Base-by-base conservation (phyloP, 2,113 vertebrate genomes). In the Rhinolophus sinicus region DNA sequence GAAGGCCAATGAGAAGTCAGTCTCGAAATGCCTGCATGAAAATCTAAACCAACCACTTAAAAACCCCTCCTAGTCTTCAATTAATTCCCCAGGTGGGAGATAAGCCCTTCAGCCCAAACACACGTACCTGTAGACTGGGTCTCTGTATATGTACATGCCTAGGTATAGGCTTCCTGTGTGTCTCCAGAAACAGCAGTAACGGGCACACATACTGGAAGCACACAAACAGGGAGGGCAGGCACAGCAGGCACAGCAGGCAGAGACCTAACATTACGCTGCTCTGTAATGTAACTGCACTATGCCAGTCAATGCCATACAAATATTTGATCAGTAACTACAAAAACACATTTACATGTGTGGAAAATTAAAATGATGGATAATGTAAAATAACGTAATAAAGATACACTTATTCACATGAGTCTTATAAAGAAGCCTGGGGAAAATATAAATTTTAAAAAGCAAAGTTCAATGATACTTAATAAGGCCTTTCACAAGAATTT, bases 391-490 rank as follows among this genome's bases (percentile, higher is more conserved):
- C 5, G 8, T 85, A 91, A 86, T n/a, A 80, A 86, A 82, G 54
- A 87, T 33, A 2, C 28, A 38, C 40, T 93, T 56, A 72, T 30
- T 85, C 75, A 96, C 38, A 82, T 2, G 16, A 28, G 70, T 93
- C 44, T 88, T 10, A 92, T 33, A 72, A 92, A 93, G 35, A 82
- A 62, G 9, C 76, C 35, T 80, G 92, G 30, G 19, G 33, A 78
- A 96, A 95, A 92, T 14, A 88, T 3, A 86, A 30, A 40, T 58
- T 92, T 91, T 94, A 75, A 89, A 93, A 96, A 96, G 52, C 62
- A 64, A 96, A 90, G 58, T 83, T 94, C 90, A 93, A 89, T 77
- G n/a, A 77, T 52, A 93, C 26, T 58, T 56, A 24, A 67, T 47
- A 72, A 94, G 54, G 58, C 35, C 44, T 94, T 96, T 93, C 67